phyloP scores from a whole-genome alignment of 2,888 invertebrate genomes.

The Parnassius smintheus region DNA sequence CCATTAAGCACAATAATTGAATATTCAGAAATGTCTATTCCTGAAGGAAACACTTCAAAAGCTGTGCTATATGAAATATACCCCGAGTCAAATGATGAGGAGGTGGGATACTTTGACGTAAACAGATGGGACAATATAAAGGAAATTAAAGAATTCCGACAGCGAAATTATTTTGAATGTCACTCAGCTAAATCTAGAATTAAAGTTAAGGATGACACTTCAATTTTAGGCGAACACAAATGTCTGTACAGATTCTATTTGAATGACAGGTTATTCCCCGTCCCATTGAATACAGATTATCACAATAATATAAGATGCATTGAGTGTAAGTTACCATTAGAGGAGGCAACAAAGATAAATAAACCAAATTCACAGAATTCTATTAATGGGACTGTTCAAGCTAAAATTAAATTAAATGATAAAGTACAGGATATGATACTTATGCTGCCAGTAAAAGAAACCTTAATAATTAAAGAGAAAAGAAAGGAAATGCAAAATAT shows the following conservation, averaged over 20 bases:
- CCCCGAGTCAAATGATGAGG: conserved; percentile 44
- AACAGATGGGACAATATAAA: conserved; percentile 44
- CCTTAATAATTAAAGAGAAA: conserved; percentile 60
- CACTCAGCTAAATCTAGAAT: conserved; percentile 73
- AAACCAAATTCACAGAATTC: conserved; percentile 26
- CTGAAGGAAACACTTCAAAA: conserved; percentile 33
- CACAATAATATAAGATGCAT: conserved; percentile 71
- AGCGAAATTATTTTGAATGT: conserved; percentile 83
- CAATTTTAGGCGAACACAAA: conserved; percentile 57
- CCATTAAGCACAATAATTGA: conserved; percentile 61
- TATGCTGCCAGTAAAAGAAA: conserved; percentile 61
- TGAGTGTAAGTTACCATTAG: conserved; percentile 71
- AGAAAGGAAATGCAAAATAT: conserved; percentile 41
- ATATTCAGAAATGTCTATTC: conserved; percentile 42
- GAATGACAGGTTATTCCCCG: conserved; percentile 80
- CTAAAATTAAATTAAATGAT: conserved; percentile 58
- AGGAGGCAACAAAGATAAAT: conserved; percentile 36
- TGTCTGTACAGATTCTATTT: conserved; percentile 80
- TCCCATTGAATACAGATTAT: conserved; percentile 68
- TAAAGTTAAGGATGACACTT: conserved; percentile 43
- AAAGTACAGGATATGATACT: conserved; percentile 56
- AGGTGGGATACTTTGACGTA: conserved; percentile 41
- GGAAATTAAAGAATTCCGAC: conserved; percentile 72
- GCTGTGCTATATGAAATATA: conserved; percentile 39
- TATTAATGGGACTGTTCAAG: conserved; percentile 68